A percentile compares a stretch with the other conserved stretches of the same genome.
These are phyloP conservation scores for Clarias pachynema DNA, from an alignment of 2,797 vertebrate genomes.

Conservation along the genomic window DNA sequence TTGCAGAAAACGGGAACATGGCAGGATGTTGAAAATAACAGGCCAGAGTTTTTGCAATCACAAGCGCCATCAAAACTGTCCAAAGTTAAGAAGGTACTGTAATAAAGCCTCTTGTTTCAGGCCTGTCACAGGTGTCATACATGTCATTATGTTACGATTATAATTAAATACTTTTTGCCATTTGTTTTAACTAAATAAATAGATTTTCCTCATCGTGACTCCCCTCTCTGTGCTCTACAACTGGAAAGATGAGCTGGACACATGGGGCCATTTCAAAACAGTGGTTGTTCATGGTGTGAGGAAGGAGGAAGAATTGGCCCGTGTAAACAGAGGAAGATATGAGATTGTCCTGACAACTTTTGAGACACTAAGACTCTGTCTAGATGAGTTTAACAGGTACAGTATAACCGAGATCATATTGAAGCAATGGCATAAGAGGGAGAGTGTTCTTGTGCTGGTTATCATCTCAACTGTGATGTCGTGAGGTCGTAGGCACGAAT, in stretches of 20 bases:
- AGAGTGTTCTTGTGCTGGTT: too few species aligned
- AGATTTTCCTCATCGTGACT: conserved; percentile 93
- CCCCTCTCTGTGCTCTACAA: conserved; percentile 95
- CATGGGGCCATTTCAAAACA: conserved; percentile 91
- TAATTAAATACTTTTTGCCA: not conserved
- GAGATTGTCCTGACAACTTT: conserved; percentile 94
- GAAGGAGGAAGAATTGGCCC: conserved; percentile 85
- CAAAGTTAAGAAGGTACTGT: conserved; percentile 79
- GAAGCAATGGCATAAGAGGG: too few species aligned
- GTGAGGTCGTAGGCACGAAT: too few species aligned
- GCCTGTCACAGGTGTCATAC: not conserved
- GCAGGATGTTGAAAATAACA: conserved; percentile 91
- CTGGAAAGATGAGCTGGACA: conserved; percentile 95
- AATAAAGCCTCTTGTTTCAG: not conserved
- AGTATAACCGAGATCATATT: not conserved
- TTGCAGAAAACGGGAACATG: conserved; percentile 90
- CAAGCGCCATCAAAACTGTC: conserved; percentile 70
- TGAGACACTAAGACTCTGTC: conserved; percentile 86
- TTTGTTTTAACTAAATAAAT: not conserved
- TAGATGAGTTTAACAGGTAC: conserved; percentile 92
- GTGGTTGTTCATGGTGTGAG: conserved; percentile 86
- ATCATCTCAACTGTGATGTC: too few species aligned
- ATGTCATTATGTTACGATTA: not conserved
- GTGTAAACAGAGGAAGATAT: conserved; percentile 84
- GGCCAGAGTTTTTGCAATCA: conserved; percentile 87